Evolutionary conservation across 2,113 vertebrate genomes (phyloP), one percentile per base, ranked within the genome.

Genomic region (Tupaia chinensis): DNA sequence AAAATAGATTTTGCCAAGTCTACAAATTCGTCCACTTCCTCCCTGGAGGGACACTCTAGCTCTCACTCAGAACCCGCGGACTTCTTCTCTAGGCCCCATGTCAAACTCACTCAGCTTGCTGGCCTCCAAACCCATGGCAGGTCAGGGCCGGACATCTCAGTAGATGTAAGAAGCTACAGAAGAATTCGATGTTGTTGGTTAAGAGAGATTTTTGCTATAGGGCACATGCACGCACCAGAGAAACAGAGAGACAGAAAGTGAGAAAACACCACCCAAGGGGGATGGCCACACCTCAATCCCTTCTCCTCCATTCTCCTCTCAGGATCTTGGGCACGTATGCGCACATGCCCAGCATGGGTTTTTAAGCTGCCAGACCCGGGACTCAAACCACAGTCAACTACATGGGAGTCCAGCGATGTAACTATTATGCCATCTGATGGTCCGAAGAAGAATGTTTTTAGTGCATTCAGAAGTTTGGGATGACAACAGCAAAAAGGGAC

Each of bases 1-100:
- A 91, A 97, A 96, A 96, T 96, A 97, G 94, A 96, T 97, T 95
- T 91, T 79, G 94, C 93, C 86, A 91, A 81, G 79, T 95, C 83
- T 32, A 96, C 94, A 78, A 91, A 68, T 89, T 80, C 53, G 54
- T 84, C 90, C 19, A 94, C 93, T 96, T 95, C 96, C 94, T 93
- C 94, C 29, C 60, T 56, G 23, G 78, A 91, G 68, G 23, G 53
- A 17, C 79, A 34, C 53, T 13, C 82, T n/a, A 20, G 66, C n/a
- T 63, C 76, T 92, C 60, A 19, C 53, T 87, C 54, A 53, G 87
- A 94, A 72, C 22, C 34, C 22, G 5, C 0, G 19, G 68, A n/a
- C 1, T n/a, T 58, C 27, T 61, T 78, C 77, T 92, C 61, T 77
- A 68, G 0, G 0, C 20, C 56, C 56, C 60, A 15, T 54, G 78